Evolutionary conservation across 2,797 vertebrate species (phyloP).

Genomic region (Podargus strigoides): DNA sequence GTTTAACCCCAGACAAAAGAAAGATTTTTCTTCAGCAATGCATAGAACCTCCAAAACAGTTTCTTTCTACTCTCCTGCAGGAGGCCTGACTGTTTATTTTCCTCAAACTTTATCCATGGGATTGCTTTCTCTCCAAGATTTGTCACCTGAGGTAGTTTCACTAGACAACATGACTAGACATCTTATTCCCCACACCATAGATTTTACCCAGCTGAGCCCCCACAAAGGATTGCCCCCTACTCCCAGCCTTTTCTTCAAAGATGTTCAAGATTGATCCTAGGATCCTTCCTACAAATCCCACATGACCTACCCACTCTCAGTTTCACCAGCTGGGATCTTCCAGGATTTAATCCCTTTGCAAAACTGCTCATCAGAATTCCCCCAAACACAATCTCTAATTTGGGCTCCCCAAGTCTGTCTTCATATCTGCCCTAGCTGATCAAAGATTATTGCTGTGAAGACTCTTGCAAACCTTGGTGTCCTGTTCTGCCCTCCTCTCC

Average conservation of each 20-base stretch:
- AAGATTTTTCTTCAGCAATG: background rate
- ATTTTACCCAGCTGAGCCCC: background rate
- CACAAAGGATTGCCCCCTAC: accelerated
- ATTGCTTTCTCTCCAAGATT: background rate
- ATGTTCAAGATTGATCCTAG: background rate
- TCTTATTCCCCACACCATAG: background rate
- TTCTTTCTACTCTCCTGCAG: background rate
- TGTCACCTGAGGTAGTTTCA: background rate
- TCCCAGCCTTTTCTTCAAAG: background rate
- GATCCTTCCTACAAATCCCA: background rate
- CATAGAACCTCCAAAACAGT: background rate
- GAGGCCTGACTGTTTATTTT: background rate
- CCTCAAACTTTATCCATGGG: background rate
- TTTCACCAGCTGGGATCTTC: background rate
- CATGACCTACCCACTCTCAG: accelerated
- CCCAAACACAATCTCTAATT: background rate
- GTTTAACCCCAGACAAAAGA: background rate
- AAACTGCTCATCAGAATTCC: background rate
- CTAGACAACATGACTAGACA: background rate
- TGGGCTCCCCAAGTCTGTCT: background rate
- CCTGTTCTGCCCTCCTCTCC: background rate
- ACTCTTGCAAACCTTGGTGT: background rate
- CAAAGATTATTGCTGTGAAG: background rate
- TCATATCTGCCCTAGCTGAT: background rate
- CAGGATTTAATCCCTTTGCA: background rate